phyloP scores from a whole-genome alignment of 2,113 vertebrate species.

The Tinamus guttatus region DNA sequence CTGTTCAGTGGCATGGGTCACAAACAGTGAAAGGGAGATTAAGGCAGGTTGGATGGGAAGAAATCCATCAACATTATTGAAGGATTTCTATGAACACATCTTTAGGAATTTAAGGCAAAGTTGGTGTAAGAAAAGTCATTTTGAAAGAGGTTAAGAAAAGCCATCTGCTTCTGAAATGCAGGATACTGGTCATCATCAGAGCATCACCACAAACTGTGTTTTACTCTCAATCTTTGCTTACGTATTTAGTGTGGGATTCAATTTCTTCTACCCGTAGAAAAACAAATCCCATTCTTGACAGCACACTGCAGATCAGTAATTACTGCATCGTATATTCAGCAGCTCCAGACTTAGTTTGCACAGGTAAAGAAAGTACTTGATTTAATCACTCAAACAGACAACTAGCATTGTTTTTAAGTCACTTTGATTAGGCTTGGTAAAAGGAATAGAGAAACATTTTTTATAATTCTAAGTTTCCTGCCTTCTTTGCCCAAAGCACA shows the following conservation, averaged over 20 bases:
- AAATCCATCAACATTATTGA: neutral
- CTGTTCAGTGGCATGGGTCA: constrained; percentile 43
- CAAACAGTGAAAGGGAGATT: constrained; percentile 34
- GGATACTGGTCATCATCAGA: neutral
- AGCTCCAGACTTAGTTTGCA: neutral
- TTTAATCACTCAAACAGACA: neutral
- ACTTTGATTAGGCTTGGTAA: neutral
- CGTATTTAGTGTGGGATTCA: neutral
- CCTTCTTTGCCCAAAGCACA: neutral
- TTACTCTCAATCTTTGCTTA: neutral
- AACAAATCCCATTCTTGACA: neutral
- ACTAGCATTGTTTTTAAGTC: neutral
- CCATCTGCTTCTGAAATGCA: neutral
- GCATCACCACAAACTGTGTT: neutral
- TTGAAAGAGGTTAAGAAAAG: neutral
- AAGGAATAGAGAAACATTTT: neutral
- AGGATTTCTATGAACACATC: neutral
- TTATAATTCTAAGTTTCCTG: neutral
- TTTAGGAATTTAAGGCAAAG: neutral
- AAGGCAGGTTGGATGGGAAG: constrained; percentile 3
- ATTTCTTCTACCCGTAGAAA: neutral
- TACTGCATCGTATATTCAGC: neutral
- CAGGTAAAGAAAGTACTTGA: neutral
- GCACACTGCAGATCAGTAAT: neutral
- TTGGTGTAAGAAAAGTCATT: neutral